phyloP scores from a whole-genome alignment of 2,888 invertebrate genomes.

The Trichogramma dendrolimi region DNA sequence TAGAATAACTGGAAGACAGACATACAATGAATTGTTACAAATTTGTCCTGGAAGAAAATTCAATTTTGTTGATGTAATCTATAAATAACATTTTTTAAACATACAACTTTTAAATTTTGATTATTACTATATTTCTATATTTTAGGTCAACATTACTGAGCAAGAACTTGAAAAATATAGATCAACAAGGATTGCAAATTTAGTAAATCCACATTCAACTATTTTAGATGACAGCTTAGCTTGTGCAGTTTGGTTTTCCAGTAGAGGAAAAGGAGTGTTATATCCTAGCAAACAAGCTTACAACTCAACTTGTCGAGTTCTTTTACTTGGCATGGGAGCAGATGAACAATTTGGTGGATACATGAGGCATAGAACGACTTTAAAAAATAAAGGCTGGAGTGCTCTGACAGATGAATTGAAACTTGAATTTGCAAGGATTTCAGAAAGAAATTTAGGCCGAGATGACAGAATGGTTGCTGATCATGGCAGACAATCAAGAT shows the following conservation, averaged over 20 bases:
- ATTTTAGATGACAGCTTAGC: slow-evolving; percentile 95
- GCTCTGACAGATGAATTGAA: slow-evolving; percentile 57
- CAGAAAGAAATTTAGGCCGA: slow-evolving; percentile 85
- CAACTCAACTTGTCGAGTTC: slow-evolving; percentile 64
- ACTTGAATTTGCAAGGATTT: slow-evolving; percentile 80
- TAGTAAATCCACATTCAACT: slow-evolving; percentile 80
- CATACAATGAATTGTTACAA: slow-evolving; percentile 64
- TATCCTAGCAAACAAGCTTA: slow-evolving; percentile 44
- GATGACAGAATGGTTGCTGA: slow-evolving; percentile 92
- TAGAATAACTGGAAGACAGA: slow-evolving; percentile 71
- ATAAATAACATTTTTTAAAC: slow-evolving; percentile 1
- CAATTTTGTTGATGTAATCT: slow-evolving; percentile 70
- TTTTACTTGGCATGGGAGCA: slow-evolving; percentile 89
- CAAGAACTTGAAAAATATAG: slow-evolving; percentile 62
- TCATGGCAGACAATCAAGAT: slow-evolving; percentile 78
- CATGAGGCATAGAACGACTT: slow-evolving; percentile 76
- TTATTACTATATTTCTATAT: slow-evolving; percentile 15
- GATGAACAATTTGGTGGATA: slow-evolving; percentile 97
- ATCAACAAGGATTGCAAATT: slow-evolving; percentile 62
- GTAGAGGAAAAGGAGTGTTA: slow-evolving; percentile 63
- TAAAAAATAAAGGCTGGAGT: slow-evolving; percentile 57
- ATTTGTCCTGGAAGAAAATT: slow-evolving; percentile 72
- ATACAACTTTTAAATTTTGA: neutral
- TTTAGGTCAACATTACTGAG: slow-evolving; percentile 65
- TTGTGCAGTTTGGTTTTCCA: slow-evolving; percentile 95